These are phyloP conservation scores for Bovichtus variegatus DNA, from an alignment of 2,797 vertebrate species.

Conservation along the genomic window DNA sequence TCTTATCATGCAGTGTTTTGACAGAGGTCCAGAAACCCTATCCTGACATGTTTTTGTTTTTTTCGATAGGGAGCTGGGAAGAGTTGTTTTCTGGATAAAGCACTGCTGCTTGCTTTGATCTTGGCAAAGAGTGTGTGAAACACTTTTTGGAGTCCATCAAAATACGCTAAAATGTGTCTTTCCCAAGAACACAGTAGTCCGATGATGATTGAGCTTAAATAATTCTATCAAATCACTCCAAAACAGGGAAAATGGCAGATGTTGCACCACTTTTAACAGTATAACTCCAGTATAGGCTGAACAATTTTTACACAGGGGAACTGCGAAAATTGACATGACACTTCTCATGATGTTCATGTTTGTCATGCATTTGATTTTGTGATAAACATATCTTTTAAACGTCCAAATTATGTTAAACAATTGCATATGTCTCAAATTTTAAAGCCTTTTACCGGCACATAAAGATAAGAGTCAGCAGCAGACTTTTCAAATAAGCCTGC, in stretches of 20 bases:
- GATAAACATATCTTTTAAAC: background rate
- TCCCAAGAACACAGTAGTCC: slow-evolving; percentile 39
- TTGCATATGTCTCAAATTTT: background rate
- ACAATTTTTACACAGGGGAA: background rate
- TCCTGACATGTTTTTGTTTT: slow-evolving; percentile 4
- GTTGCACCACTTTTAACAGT: background rate
- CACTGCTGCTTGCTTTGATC: slow-evolving; percentile 39
- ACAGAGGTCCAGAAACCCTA: slow-evolving; percentile 21
- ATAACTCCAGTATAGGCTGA: background rate
- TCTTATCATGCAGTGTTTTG: slow-evolving; percentile 3
- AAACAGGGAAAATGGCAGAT: background rate
- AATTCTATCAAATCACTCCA: slow-evolving; percentile 5
- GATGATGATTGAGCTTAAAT: slow-evolving; percentile 30
- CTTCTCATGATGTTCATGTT: background rate
- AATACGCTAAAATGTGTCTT: slow-evolving; percentile 31
- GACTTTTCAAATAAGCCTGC: slow-evolving; percentile 2
- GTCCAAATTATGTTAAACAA: slow-evolving; percentile 1
- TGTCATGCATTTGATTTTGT: background rate
- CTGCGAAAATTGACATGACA: background rate
- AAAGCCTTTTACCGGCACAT: background rate
- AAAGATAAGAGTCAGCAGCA: background rate
- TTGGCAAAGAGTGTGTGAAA: slow-evolving; percentile 6
- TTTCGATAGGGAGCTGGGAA: background rate
- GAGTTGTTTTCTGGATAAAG: slow-evolving; percentile 24
- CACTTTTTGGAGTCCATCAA: slow-evolving; percentile 48